phyloP scores from a whole-genome alignment of 2,888 invertebrate genomes.

The Macrophya alboannulata region DNA sequence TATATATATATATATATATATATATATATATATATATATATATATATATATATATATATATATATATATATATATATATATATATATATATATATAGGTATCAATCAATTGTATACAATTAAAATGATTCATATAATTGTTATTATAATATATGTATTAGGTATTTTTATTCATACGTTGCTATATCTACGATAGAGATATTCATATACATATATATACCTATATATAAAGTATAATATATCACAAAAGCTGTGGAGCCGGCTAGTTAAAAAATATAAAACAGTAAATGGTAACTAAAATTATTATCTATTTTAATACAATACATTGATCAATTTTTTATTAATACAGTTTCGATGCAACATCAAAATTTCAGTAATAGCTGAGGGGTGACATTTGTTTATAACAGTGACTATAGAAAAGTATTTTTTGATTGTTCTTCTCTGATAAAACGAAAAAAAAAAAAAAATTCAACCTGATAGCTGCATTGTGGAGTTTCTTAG shows the following conservation, averaged over 20 bases:
- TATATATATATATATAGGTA: too few relatives aligned
- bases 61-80: too few relatives aligned
- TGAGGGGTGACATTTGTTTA: neutral
- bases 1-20: too few relatives aligned
- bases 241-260: slow-evolving; percentile 30
- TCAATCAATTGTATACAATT: neutral
- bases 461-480: neutral
- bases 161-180: neutral
- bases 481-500: neutral
- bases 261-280: slow-evolving; percentile 10
- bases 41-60: too few relatives aligned
- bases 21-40: too few relatives aligned
- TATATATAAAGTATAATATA: slow-evolving; percentile 63
- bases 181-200: slow-evolving; percentile 16
- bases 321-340: slow-evolving; percentile 12
- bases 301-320: neutral
- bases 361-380: neutral
- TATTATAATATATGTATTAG: neutral
- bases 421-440: too few relatives aligned
- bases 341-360: neutral
- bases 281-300: slow-evolving; percentile 16
- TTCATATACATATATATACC: slow-evolving; percentile 63
- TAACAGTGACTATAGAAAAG: too few relatives aligned
- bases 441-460: too few relatives aligned
- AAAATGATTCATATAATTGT: neutral